Base-by-base conservation (phyloP, 2,888 invertebrate species). In the Sipha maydis region DNA sequence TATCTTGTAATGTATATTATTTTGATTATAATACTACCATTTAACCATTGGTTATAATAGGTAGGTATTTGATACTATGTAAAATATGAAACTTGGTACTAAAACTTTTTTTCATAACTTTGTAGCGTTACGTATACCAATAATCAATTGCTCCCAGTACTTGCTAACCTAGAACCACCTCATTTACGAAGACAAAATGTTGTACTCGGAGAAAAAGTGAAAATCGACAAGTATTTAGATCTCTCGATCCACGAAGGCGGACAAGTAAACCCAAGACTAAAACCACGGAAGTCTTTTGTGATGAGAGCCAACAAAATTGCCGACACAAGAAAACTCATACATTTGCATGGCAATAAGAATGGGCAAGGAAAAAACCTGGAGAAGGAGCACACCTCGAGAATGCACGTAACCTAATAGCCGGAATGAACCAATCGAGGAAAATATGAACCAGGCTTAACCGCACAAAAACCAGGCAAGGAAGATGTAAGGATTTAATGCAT, bases 271-370 rank as follows among this genome's bases (percentile, higher is more conserved):
- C 79, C 79, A 79, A 79, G 79, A 79, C 56, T 79, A 79, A 56
- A 79, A 61, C 61, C 79, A 79, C 56, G 79, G 79, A 79, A 79
- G 79, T 61, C 79, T 54, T 79, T 79, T 79, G 0, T 79, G 79
- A 79, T 56, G 31, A 61, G 56, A 56, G 79, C 61, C 79, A 79
- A n/a, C n/a, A n/a, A n/a, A n/a, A n/a, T n/a, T n/a, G n/a, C n/a
- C n/a, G n/a, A n/a, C n/a, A n/a, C n/a, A 79, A 78, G 78, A 78
- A 78, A 78, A 78, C 56, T 78, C 78, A 78, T 78, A 78, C 78
- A 78, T 54, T 56, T 54, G 28, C 48, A 31, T 56, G 54, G 78
- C 54, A 78, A 56, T 28, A 77, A 77, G 77, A 78, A 19, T 78
- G 56, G 78, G 54, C 31, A 78, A 78, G 56, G 31, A 56, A 78